phyloP scores from a whole-genome alignment of 2,888 invertebrate species.

The Drosophila subsilvestris region DNA sequence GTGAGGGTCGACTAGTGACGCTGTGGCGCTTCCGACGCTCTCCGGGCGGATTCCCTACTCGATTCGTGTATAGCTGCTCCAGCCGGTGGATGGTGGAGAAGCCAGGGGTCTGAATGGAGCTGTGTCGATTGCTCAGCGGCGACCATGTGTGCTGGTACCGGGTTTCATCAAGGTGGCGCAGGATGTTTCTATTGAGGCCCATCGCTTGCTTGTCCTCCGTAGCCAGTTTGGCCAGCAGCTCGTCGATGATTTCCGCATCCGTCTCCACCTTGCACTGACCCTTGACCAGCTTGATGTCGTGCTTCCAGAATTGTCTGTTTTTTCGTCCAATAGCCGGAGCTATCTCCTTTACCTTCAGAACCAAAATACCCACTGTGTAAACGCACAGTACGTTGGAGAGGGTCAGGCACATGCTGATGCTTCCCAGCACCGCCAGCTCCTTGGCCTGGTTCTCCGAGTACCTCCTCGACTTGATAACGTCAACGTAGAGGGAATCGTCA shows the following conservation, averaged over 20 bases:
- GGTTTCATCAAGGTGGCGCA: constrained; percentile 65
- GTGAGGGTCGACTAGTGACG: constrained; percentile 54
- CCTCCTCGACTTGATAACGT: constrained; percentile 84
- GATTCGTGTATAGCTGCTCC: constrained; percentile 72
- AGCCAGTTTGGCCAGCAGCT: constrained; percentile 77
- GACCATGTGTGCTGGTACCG: constrained; percentile 83
- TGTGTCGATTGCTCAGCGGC: constrained; percentile 69
- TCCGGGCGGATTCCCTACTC: constrained; percentile 20
- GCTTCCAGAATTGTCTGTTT: constrained; percentile 86
- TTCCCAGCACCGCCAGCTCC: constrained; percentile 88
- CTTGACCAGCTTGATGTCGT: constrained; percentile 86
- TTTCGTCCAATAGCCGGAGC: constrained; percentile 85
- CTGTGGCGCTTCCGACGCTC: constrained; percentile 38
- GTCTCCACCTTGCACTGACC: constrained; percentile 85
- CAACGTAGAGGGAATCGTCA: constrained; percentile 84
- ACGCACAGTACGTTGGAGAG: constrained; percentile 90
- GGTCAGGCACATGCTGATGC: constrained; percentile 89
- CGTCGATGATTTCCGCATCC: constrained; percentile 80
- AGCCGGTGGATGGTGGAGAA: constrained; percentile 75
- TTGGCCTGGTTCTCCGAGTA: constrained; percentile 87
- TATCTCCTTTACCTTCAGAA: constrained; percentile 89
- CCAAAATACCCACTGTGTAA: constrained; percentile 88
- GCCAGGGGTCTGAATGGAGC: constrained; percentile 41
- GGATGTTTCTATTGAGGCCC: constrained; percentile 64
- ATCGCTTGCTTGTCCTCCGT: constrained; percentile 71